These are phyloP conservation scores for Hololepta plana DNA, from an alignment of 2,888 invertebrate species.

Conservation along the genomic window DNA sequence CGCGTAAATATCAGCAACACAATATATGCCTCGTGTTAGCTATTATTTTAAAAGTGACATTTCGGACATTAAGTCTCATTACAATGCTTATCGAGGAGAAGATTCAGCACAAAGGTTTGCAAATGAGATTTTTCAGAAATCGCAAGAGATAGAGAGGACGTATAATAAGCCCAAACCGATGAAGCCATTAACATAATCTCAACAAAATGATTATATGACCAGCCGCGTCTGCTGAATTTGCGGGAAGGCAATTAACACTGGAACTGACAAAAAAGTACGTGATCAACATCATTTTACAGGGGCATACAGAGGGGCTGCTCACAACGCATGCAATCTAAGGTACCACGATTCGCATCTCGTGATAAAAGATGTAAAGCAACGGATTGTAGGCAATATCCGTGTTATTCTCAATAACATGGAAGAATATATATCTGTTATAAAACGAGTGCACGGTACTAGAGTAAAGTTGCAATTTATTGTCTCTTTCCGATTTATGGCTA, in stretches of 20 bases:
- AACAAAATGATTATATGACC: neutral
- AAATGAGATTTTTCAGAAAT: neutral
- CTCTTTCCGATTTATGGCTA: neutral
- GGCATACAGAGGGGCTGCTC: neutral
- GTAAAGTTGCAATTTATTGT: neutral
- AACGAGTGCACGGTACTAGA: neutral
- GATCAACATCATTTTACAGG: conserved; percentile 1
- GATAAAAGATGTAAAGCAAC: neutral
- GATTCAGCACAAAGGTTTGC: neutral
- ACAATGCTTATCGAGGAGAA: neutral
- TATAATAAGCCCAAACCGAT: neutral
- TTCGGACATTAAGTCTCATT: neutral
- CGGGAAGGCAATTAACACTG: neutral
- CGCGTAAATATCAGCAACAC: no score
- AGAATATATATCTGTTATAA: neutral
- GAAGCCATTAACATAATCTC: neutral
- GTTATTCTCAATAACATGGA: neutral
- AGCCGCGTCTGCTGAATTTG: neutral
- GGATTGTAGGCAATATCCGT: neutral
- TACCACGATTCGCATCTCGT: neutral
- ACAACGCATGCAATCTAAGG: neutral
- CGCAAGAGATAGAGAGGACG: neutral
- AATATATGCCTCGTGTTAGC: neutral
- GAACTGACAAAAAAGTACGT: neutral
- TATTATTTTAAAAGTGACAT: neutral